phyloP scores from a whole-genome alignment of 2,888 invertebrate species.

The Linyphia triangularis region DNA sequence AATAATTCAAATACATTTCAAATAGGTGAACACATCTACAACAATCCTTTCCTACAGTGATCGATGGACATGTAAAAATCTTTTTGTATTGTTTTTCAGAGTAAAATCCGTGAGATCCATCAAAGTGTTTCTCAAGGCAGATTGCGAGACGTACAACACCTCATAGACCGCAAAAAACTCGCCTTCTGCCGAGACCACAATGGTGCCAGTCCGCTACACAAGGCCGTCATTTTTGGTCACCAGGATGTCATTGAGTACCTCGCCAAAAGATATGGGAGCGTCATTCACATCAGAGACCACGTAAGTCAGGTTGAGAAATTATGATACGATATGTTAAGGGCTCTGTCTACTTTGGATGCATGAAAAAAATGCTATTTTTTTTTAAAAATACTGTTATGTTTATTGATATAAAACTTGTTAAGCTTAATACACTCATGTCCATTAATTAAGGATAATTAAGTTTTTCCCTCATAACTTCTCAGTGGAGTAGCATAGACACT shows the following conservation, averaged over 20 bases:
- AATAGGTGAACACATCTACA: too few species aligned
- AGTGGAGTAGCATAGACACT: too few species aligned
- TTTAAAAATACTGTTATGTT: too few species aligned
- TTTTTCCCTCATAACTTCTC: too few species aligned
- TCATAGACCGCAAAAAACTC: conserved; percentile 80
- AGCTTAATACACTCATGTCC: too few species aligned
- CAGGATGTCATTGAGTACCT: conserved; percentile 90
- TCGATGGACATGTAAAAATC: neutral
- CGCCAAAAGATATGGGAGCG: conserved; percentile 79
- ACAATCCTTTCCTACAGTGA: too few species aligned
- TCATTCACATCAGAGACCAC: conserved; percentile 80
- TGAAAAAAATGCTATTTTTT: too few species aligned
- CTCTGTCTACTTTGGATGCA: neutral
- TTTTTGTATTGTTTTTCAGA: conserved; percentile 38
- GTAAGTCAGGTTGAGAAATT: conserved; percentile 76
- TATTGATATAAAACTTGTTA: too few species aligned
- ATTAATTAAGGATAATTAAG: too few species aligned
- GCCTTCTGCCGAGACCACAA: conserved; percentile 77
- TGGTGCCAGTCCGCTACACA: conserved; percentile 85
- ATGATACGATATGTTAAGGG: neutral
- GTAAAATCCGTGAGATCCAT: conserved; percentile 93
- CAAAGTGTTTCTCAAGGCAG: conserved; percentile 92
- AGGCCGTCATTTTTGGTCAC: conserved; percentile 91
- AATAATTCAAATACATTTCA: too few species aligned
- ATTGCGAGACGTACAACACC: conserved; percentile 82